Base-by-base conservation (phyloP, 2,797 vertebrate species). In the Poliocrania exsul region DNA sequence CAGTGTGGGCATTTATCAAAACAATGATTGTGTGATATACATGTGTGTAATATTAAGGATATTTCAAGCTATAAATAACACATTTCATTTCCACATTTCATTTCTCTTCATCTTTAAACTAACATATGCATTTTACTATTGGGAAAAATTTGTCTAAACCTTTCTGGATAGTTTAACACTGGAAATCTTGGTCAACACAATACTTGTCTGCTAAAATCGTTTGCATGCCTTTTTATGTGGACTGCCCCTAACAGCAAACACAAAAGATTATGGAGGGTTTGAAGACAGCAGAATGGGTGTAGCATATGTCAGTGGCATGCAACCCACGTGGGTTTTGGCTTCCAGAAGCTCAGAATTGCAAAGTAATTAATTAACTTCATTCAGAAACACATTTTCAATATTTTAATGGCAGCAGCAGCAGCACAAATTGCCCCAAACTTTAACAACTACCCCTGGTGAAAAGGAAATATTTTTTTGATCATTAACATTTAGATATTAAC, bases 151-250 rank as follows among this genome's bases (percentile, higher is more conserved):
- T 80, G 26, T 82, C 85, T 80, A 61, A 88, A 91, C 90, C 77
- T 95, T 92, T 94, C 91, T 96, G 92, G 87, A 40, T 88, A 90
- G 87, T 95, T 97, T 96, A 93, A 65, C 49, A 35, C 46, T 92
- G 90, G 82, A 92, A 96, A 86, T 31, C 51, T 95, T 84, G 50
- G 71, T 93, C 87, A 92, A 93, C 60, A 81, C 62, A 91, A 77
- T 37, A 16, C 60, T 81, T 81, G 40, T 64, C 93, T 96, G 93
- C 70, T 95, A 95, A 92, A 96, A 94, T 77, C 56, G 0, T 95
- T 95, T 90, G 15, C 82, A 44, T 80, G 56, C 10, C 70, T 93
- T 93, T 88, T 90, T 90, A 35, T 58, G 49, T 96, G 96, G 90
- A 87, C 91, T 92, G 37, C 49, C 60, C 51, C 29, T 86, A 81